These are phyloP conservation scores for Neosilurus hyrtlii DNA, from an alignment of 2,797 vertebrate genomes.

Conservation along the genomic window DNA sequence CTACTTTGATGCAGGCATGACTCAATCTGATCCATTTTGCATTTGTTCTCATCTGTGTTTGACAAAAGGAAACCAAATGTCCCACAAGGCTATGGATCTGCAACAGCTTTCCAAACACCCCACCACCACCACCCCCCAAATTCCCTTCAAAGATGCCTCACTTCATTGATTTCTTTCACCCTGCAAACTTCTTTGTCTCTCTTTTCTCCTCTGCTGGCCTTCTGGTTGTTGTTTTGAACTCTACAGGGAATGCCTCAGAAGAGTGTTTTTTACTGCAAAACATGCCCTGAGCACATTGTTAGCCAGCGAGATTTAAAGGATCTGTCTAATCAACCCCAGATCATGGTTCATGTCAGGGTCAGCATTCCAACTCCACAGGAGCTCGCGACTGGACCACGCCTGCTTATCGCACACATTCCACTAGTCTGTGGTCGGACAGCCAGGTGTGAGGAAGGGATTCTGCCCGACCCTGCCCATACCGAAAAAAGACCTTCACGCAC, in stretches of 20 bases:
- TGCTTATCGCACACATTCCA: constrained; percentile 35
- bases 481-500: neutral
- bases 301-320: constrained; percentile 64
- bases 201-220: constrained; percentile 53
- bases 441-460: constrained; percentile 51
- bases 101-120: constrained; percentile 50
- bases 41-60: constrained; percentile 32
- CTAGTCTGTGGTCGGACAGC: constrained; percentile 35
- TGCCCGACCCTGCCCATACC: neutral
- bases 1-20: constrained; percentile 31
- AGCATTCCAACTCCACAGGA: constrained; percentile 54
- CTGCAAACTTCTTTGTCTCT: constrained; percentile 46
- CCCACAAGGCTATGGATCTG: constrained; percentile 38
- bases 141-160: constrained; percentile 45
- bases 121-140: constrained; percentile 14
- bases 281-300: constrained; percentile 65
- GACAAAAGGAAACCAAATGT: constrained; percentile 31
- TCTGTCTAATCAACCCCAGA: constrained; percentile 64
- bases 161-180: constrained; percentile 45
- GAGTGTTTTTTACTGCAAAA: constrained; percentile 61
- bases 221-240: constrained; percentile 65
- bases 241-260: constrained; percentile 62
- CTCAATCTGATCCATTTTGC: constrained; percentile 16
- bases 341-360: constrained; percentile 59
- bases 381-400: constrained; percentile 35